Base-by-base conservation (phyloP, 2,888 invertebrate genomes). In the Neoaliturus tenellus region DNA sequence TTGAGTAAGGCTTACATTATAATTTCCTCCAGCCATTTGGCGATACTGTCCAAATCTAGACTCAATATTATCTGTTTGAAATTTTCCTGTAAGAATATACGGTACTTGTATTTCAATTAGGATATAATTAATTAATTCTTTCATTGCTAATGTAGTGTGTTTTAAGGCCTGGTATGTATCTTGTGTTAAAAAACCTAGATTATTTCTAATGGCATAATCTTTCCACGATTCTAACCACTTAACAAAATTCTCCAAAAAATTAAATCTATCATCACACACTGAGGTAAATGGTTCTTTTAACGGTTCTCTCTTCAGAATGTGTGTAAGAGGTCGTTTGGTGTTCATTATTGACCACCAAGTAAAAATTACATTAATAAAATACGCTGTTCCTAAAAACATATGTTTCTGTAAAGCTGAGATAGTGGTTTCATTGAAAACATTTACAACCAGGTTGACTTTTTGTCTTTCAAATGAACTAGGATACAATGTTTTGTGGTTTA, bases 211-310 rank as follows among this genome's bases (percentile, higher is more conserved):
- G 41, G 41, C 41, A 41, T 41, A 41, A 6, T 41, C 41, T 41
- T 41, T 41, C 41, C 41, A 41, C 14, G 41, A 41, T 6, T 41
- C 41, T n/a, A 8, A 48, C 48, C 48, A 48, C 17, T 4, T n/a
- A 48, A 48, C 10, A n/a, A 48, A 48, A 8, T 14, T 48, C 3
- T 48, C 48, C 4, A 48, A 48, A 48, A 48, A 48, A 48, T 8
- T 48, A n/a, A 48, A 48, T 14, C 41, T 6, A 6, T 41, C 41
- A 14, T 41, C 41, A 41, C 41, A 10, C 14, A 41, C 14, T 41
- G 41, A 48, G 48, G 48, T 48, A 48, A 48, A 48, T 48, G 48
- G 48, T 48, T 48, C 48, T n/a, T 48, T 48, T 48, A 48, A 48
- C 6, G 5, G 48, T n/a, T 48, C 48, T 14, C 14, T 48, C 14